Percentiles rank a stretch among this genome's conserved stretches.
Conservation (phyloP, 2,797 vertebrate genomes). For the Tiaroga cobitis region DNA sequence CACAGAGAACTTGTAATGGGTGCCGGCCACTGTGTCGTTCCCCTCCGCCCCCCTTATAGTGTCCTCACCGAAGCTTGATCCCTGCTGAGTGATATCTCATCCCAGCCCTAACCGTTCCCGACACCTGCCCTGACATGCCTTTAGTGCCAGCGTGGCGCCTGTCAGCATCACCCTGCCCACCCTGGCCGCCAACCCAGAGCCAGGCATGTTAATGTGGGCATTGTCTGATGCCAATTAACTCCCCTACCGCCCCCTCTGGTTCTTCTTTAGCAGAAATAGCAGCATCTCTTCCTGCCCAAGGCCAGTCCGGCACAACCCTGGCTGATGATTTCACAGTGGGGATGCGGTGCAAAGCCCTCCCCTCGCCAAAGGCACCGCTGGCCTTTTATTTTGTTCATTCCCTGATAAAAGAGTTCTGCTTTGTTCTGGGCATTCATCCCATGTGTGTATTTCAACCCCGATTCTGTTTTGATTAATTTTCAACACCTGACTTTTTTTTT, state of each 20-base stretch:
- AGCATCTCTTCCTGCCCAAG: conserved; percentile 51
- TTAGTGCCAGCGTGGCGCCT: conserved; percentile 56
- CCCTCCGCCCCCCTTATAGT: neutral
- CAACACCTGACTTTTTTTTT: conserved; percentile 30
- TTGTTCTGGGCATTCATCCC: conserved; percentile 6
- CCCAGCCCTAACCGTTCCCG: conserved; percentile 53
- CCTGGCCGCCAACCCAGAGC: conserved; percentile 52
- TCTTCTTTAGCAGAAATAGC: conserved; percentile 48
- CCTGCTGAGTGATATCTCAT: conserved; percentile 49
- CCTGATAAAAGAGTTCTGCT: conserved; percentile 31
- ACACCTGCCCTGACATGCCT: conserved; percentile 65
- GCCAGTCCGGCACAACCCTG: conserved; percentile 39
- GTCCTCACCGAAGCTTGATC: conserved; percentile 29
- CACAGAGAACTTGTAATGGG: neutral
- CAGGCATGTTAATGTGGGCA: conserved; percentile 53
- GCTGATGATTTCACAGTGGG: conserved; percentile 43
- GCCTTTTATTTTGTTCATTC: conserved; percentile 34
- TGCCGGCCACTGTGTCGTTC: neutral
- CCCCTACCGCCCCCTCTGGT: conserved; percentile 42
- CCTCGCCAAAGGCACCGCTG: conserved; percentile 42
- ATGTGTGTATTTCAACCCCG: conserved; percentile 5
- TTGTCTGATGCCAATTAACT: conserved; percentile 58
- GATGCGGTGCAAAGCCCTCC: neutral
- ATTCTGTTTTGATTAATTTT: conserved; percentile 46
- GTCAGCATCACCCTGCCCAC: conserved; percentile 56